Percentiles rank a stretch among this genome's conserved stretches.
Conservation (phyloP, 2,888 invertebrate species). For the Tenodera sinensis region DNA sequence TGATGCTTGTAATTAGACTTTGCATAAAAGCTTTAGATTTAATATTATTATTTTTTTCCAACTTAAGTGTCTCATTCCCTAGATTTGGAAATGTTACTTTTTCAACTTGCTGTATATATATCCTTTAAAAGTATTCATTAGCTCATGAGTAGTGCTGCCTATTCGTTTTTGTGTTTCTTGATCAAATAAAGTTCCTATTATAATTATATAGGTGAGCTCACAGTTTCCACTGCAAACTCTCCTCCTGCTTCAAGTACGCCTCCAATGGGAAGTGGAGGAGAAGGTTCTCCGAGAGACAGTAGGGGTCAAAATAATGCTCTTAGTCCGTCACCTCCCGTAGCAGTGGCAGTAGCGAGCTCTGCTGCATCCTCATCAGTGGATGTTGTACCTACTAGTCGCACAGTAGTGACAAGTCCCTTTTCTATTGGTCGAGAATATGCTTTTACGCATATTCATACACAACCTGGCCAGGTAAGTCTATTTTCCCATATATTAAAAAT, state of each 20-base stretch:
- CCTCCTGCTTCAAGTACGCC: slow-evolving; percentile 47
- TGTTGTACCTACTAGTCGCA: slow-evolving; percentile 33
- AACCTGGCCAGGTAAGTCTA: slow-evolving; percentile 71
- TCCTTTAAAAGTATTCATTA: too few relatives aligned
- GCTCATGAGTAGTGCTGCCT: too few relatives aligned
- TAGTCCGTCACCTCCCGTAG: slow-evolving; percentile 42
- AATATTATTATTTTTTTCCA: too few relatives aligned
- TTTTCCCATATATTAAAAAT: background rate
- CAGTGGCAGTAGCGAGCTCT: slow-evolving; percentile 12
- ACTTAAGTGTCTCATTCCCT: too few relatives aligned
- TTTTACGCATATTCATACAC: slow-evolving; percentile 91
- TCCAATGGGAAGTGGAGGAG: slow-evolving; percentile 36
- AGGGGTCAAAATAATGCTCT: slow-evolving; percentile 32
- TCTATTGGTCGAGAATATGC: slow-evolving; percentile 65
- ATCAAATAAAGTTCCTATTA: background rate
- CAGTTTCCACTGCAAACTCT: slow-evolving; percentile 57
- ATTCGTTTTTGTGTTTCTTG: background rate
- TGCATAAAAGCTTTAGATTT: too few relatives aligned
- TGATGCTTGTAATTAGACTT: too few relatives aligned
- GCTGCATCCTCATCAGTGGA: slow-evolving; percentile 22
- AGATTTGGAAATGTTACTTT: background rate
- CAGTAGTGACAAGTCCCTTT: slow-evolving; percentile 42
- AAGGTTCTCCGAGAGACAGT: slow-evolving; percentile 42
- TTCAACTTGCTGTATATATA: too few relatives aligned
- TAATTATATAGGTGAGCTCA: slow-evolving; percentile 47